Base-by-base conservation (phyloP, 2,888 invertebrate genomes). In the Uloborus plumipes region DNA sequence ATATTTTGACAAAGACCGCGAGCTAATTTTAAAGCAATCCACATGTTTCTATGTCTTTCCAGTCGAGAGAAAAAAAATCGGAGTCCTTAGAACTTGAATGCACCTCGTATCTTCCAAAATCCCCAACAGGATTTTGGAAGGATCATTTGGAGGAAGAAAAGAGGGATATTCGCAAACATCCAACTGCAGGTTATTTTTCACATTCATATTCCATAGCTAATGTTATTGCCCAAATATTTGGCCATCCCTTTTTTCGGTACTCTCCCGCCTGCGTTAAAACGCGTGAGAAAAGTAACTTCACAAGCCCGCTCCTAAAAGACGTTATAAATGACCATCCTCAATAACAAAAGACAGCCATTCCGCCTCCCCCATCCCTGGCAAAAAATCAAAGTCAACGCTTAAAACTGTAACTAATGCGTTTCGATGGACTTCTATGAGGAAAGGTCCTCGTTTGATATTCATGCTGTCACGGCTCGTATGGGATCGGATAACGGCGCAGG, bases 181-280 rank as follows among this genome's bases (percentile, higher is more conserved):
- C 26, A 3, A 4, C 4, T 4, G 26, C 2, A 26, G 26, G 26
- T 26, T 26, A 26, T 39, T 39, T 39, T 39, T 39, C 39, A 11
- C 11, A 39, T 39, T 4, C 39, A 39, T 39, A 39, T 39, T 39
- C 67, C 76, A 62, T 77, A 22, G 0, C 76, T 18, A 77, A 69
- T 64, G 51, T 47, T 26, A 18, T n/a, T 61, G 49, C 64, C 76
- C 62, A 77, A 77, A 77, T 77, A 77, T 77, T 77, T 77, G 76
- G 50, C 62, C 62, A 62, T 64, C 31, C 49, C 49, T 67, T 67
- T 67, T 73, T 69, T 31, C 31, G 39, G 18, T 31, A 13, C 11
- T 39, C 39, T 39, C 39, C 39, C 39, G 39, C 39, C 9, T 39
- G 9, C 39, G 11, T 39, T 39, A 39, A 39, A 49, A 65, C 15